These are phyloP conservation scores for Synergus gifuensis DNA, from an alignment of 2,888 invertebrate species.

Conservation along the genomic window DNA sequence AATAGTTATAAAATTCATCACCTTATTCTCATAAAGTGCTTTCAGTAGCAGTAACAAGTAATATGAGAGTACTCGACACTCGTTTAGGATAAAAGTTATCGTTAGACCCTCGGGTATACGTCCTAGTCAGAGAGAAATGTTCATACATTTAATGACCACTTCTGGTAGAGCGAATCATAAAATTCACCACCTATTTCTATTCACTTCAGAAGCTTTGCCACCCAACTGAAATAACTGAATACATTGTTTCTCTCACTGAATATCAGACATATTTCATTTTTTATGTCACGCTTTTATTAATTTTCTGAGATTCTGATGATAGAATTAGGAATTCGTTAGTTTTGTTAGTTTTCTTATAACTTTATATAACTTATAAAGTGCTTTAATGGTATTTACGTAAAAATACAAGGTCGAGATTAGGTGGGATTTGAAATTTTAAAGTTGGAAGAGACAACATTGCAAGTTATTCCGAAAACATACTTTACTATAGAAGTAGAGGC, in stretches of 20 bases:
- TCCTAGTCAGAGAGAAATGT: not conserved
- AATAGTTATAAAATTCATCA: not conserved
- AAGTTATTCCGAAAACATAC: not conserved
- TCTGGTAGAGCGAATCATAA: not conserved
- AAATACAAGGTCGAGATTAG: not conserved
- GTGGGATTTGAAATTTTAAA: not conserved
- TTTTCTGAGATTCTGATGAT: not conserved
- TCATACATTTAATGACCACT: not conserved
- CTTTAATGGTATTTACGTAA: not conserved
- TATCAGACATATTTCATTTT: not conserved
- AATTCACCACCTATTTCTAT: not conserved
- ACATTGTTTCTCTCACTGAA: not conserved
- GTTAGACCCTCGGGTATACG: not conserved
- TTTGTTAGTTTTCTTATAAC: not conserved
- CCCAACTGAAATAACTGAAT: not conserved
- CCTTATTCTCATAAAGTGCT: not conserved
- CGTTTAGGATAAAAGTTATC: not conserved
- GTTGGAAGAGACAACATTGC: not conserved
- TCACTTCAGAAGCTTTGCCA: not conserved
- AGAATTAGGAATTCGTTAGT: not conserved
- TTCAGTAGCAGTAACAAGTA: not conserved
- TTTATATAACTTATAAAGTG: not conserved
- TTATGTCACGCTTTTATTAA: not conserved
- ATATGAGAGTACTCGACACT: not conserved
- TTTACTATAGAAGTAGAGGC: not conserved